Percentiles rank a stretch among this genome's conserved stretches.
These are phyloP conservation scores for Eira barbara DNA, from an alignment of 2,113 vertebrate genomes.

Conservation along the genomic window DNA sequence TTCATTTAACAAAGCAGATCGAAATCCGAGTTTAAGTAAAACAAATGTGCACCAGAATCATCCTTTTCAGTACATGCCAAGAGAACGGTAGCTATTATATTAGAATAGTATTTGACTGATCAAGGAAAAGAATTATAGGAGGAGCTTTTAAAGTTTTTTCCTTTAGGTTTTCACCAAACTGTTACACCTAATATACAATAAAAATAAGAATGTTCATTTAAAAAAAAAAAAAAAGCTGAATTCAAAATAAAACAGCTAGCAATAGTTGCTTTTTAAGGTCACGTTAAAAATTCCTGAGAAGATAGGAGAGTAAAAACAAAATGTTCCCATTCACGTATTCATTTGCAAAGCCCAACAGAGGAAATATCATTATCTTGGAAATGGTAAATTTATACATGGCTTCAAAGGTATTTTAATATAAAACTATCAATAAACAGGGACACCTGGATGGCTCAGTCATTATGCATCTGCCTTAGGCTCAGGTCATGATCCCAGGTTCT, in stretches of 20 bases:
- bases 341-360: constrained; percentile 28
- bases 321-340: not conserved
- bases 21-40: constrained; percentile 7
- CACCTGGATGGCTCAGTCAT: no score
- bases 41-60: not conserved
- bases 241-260: constrained; percentile 39
- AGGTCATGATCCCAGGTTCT: no score
- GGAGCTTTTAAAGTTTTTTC: constrained; percentile 30
- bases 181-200: not conserved
- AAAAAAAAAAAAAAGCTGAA: constrained; percentile 19
- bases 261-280: not conserved
- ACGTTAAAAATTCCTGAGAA: not conserved
- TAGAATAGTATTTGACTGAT: constrained; percentile 33
- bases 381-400: not conserved
- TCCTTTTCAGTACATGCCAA: constrained; percentile 32
- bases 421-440: not conserved
- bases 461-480: no score
- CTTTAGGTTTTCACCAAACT: constrained; percentile 4
- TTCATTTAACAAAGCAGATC: not conserved
- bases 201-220: not conserved
- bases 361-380: not conserved
- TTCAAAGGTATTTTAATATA: constrained; percentile 26
- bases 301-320: not conserved
- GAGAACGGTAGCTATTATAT: not conserved
- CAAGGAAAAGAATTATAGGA: not conserved